Evolutionary conservation across 64 coral and sea anemone genomes (phyloP).

Genomic region (Montipora capricornis): DNA sequence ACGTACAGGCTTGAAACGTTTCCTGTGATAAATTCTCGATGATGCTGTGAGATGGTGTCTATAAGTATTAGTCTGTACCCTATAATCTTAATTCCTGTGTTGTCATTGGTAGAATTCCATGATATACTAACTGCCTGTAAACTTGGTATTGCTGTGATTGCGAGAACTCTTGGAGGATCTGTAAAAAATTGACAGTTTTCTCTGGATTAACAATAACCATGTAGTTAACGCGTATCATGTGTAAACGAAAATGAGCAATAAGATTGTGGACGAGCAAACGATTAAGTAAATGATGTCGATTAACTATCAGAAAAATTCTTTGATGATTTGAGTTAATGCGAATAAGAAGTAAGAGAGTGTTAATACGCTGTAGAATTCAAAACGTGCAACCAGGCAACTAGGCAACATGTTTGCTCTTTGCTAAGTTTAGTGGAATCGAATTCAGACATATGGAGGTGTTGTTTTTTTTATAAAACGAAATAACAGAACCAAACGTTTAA

Average conservation of each 20-base stretch:
- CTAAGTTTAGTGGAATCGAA: too few species aligned
- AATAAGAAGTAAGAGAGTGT: too few species aligned
- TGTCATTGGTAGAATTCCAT: not conserved
- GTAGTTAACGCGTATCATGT: not conserved
- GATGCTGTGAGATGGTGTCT: not conserved
- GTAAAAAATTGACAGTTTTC: not conserved
- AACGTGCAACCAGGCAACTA: too few species aligned
- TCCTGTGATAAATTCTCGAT: not conserved
- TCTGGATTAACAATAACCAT: not conserved
- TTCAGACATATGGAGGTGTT: too few species aligned
- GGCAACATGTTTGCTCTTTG: too few species aligned
- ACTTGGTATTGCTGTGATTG: not conserved
- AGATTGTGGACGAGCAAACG: too few species aligned
- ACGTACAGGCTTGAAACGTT: not conserved
- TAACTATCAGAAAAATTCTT: too few species aligned
- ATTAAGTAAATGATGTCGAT: too few species aligned
- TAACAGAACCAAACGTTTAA: not conserved
- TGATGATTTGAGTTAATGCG: too few species aligned
- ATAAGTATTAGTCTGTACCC: not conserved
- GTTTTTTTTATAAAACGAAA: not conserved
- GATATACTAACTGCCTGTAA: not conserved
- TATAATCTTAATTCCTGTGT: not conserved
- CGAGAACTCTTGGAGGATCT: not conserved
- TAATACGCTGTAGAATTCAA: too few species aligned
- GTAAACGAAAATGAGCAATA: too few species aligned